Base-by-base conservation (phyloP, 1,140 invertebrate genomes). In the Chironomus striatipennis region DNA sequence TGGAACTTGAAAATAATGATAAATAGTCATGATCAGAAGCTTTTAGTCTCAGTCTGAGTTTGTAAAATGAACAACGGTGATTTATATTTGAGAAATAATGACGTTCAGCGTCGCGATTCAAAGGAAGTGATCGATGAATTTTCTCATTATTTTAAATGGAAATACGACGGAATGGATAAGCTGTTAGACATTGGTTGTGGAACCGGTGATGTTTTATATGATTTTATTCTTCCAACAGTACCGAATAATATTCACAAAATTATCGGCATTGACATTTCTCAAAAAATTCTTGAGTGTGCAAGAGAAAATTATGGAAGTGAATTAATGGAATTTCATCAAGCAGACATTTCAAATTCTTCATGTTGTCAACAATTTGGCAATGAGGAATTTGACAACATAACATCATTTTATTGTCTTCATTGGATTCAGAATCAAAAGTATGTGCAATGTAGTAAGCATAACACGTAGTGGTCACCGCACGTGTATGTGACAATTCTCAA, bases 331-430 rank as follows among this genome's bases (percentile, higher is more conserved):
- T 74, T 74, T 15, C 24, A 74, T 18, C n/a, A 15, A 10, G 12
- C n/a, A 4, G 64, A 74, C 67, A 24, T 74, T n/a, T 34, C 47
- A 74, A 34, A 80, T 3, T 79, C 86, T 0, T 57, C 47, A 57
- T 12, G 12, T 12, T 57, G 12, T n/a, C 47, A 57, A 57, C 47
- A 15, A 5, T n/a, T 57, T 70, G 65, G 18, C 1, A 20, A 70
- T 70, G 85, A 81, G n/a, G 79, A 81, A 43, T 93, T 90, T 77
- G 85, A 90, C 75, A 91, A 93, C 78, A 86, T 88, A 0, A 88
- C 92, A 73, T 94, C 92, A 0, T 93, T 94, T 77, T 93, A 93
- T 79, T 91, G 92, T 76, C 83, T 94, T 0, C 92, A 94, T 77
- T 95, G 92, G 92, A 88, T 93, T 43, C 87, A 88, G 75, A 86